These are phyloP conservation scores for Drosophila vallismaia DNA, from an alignment of 2,888 invertebrate species.

Conservation along the genomic window DNA sequence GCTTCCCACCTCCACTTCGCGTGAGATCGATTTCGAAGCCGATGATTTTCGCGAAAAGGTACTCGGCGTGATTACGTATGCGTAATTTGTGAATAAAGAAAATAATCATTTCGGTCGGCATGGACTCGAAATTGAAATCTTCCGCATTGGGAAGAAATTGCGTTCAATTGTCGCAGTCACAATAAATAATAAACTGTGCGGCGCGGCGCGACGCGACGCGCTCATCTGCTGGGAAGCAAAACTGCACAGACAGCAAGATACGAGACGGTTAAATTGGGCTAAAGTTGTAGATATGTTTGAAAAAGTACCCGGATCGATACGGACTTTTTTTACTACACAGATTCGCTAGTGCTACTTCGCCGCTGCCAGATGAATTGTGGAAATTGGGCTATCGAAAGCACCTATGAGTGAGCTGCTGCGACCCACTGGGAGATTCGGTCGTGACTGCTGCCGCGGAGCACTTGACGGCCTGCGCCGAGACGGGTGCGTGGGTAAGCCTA, in stretches of 20 bases:
- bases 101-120: slow-evolving; percentile 25
- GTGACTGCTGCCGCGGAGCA: slow-evolving; percentile 42
- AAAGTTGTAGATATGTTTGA: not conserved
- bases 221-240: slow-evolving; percentile 43
- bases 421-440: slow-evolving; percentile 30
- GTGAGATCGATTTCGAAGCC: slow-evolving; percentile 37
- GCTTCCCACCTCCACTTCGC: slow-evolving; percentile 9
- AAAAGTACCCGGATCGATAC: not conserved
- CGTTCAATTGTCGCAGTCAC: slow-evolving; percentile 47
- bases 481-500: slow-evolving; percentile 41
- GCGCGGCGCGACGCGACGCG: slow-evolving; percentile 5
- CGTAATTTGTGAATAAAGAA: slow-evolving; percentile 42
- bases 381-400: slow-evolving; percentile 45
- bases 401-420: slow-evolving; percentile 11
- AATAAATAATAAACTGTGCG: slow-evolving; percentile 34
- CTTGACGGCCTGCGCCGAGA: slow-evolving; percentile 14
- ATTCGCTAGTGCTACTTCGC: slow-evolving; percentile 17
- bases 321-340: not conserved
- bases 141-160: slow-evolving; percentile 61
- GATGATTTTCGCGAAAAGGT: slow-evolving; percentile 7
- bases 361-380: slow-evolving; percentile 31
- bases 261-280: not conserved
- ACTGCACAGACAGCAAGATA: not conserved
- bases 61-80: slow-evolving; percentile 41
- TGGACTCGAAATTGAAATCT: slow-evolving; percentile 46